Conservation (phyloP, 2,113 vertebrate species). For the Pachycephala philippinensis region DNA sequence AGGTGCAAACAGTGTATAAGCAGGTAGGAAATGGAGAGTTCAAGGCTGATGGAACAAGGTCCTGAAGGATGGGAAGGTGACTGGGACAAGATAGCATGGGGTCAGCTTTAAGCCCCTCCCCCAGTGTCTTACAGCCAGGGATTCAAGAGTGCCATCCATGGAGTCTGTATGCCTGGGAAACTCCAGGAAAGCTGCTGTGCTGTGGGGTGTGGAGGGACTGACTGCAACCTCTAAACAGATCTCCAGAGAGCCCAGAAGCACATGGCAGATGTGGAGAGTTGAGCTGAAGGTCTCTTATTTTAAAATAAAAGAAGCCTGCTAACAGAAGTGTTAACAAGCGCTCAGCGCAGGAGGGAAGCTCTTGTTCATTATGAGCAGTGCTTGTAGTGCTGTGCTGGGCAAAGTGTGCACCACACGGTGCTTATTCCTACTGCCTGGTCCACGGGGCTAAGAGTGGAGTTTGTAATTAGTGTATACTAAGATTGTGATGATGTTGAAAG, state of each 20-base stretch:
- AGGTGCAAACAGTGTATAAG: not conserved
- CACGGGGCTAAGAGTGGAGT: accelerated
- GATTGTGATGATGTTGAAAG: not conserved
- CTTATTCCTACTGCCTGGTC: not conserved
- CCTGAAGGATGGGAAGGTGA: not conserved
- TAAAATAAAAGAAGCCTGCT: not conserved
- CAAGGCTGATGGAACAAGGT: not conserved
- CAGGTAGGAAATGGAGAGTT: not conserved
- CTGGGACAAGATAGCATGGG: not conserved
- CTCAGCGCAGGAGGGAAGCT: not conserved
- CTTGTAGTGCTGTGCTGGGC: not conserved
- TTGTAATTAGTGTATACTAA: not conserved
- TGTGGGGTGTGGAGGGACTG: not conserved
- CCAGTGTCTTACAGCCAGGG: not conserved
- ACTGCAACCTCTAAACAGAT: not conserved
- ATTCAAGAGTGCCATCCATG: not conserved
- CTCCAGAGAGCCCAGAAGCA: not conserved
- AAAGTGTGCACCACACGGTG: not conserved
- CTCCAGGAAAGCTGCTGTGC: not conserved
- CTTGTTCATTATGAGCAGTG: not conserved
- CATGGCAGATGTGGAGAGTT: not conserved
- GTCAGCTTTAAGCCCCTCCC: not conserved
- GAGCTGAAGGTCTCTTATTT: not conserved
- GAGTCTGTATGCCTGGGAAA: not conserved
- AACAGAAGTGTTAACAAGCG: not conserved